Conservation (phyloP, 2,113 vertebrate genomes). For the Xenopus tropicalis region UCB_Xtro_10.0 CM004444.2:176061001-176061500, state of each 20-base stretch:
- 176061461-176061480: neutral
- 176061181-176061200: slow-evolving; percentile 18
- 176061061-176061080: slow-evolving; percentile 53
- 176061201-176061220: slow-evolving; percentile 20
- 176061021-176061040: slow-evolving; percentile 41
- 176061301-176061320: slow-evolving; percentile 22
- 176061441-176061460: slow-evolving; percentile 20
- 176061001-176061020: slow-evolving; percentile 44
- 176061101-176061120: slow-evolving; percentile 47
- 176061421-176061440: slow-evolving; percentile 25
- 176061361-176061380: slow-evolving; percentile 23
- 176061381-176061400: slow-evolving; percentile 28
- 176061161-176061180: slow-evolving; percentile 12
- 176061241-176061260: slow-evolving; percentile 14
- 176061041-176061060: slow-evolving; percentile 51
- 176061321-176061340: slow-evolving; percentile 14
- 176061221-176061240: neutral
- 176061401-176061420: slow-evolving; percentile 31
- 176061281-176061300: slow-evolving; percentile 24
- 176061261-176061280: slow-evolving; percentile 27
- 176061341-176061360: slow-evolving; percentile 8
- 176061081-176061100: slow-evolving; percentile 49
- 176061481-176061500: no score
- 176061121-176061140: slow-evolving; percentile 14
- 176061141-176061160: slow-evolving; percentile 1